Evolutionary conservation across 2,113 vertebrate species (phyloP), one percentile per base, ranked within the genome.

Genomic region (Caracal caracal): DNA sequence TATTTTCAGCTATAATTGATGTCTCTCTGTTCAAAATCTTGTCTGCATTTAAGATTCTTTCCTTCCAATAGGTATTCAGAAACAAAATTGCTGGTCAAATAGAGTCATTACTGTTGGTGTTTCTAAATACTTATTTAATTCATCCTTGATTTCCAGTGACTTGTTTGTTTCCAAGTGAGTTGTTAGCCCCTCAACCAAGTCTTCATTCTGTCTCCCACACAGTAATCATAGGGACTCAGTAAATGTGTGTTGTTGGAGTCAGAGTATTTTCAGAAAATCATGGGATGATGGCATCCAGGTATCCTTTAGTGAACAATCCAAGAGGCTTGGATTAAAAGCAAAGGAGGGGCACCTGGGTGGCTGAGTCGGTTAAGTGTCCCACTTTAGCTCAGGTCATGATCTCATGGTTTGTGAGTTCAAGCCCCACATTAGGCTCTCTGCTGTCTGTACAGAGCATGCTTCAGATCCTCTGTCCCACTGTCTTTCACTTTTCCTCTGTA

Each of bases 131-230:
- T 10, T 66, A 47, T n/a, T 93, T 37, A 91, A n/a, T 73, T 51
- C 40, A 53, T 66, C 43, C 82, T 91, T 93, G 28, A 88, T 91
- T 96, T 88, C 70, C 47, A 90, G 86, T 82, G 81, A 61, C n/a
- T 91, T 83, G 1, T 59, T 84, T 97, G 49, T 75, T 85, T 91
- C 82, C 43, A 73, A 51, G 56, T 65, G 15, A 76, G 11, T 26
- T 47, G 12, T 40, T 33, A 35, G 10, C 16, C 59, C 22, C 47
- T 49, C 24, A 5, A 5, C 37, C 10, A 47, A 40, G 15, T 20
- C 47, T 82, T 89, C 49, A 17, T 11, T 88, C 15, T n/a, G 11
- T 63, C 10, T 75, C 63, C 3, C 20, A 56, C 26, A 61, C 11
- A 51, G 28, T 6, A 30, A 47, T 68, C 68, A 40, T 4, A 68